A percentile compares a stretch with the other conserved stretches of the same genome.
Evolutionary conservation across 1,140 invertebrate species (phyloP).

Genomic region (Anastrepha obliqua): DNA sequence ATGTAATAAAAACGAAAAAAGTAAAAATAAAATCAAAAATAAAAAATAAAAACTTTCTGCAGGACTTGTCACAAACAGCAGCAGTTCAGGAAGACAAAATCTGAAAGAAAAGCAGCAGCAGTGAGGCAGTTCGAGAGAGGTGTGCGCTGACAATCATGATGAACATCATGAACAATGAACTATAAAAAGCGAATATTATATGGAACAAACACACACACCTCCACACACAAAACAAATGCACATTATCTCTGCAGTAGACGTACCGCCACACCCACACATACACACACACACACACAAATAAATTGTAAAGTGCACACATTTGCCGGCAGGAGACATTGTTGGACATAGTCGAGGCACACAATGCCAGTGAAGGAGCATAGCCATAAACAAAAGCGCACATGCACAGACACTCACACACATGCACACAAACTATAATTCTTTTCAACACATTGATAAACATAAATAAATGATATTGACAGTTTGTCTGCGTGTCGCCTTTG

Average conservation of each 20-base stretch:
- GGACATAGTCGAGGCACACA: background rate
- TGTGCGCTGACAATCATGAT: too few relatives aligned
- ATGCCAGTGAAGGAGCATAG: background rate
- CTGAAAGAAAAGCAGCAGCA: background rate
- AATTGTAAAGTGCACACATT: background rate
- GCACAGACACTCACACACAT: background rate
- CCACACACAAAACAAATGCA: background rate
- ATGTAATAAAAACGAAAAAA: too few relatives aligned
- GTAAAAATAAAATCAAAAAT: background rate
- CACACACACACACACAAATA: background rate
- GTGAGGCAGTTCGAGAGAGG: too few relatives aligned
- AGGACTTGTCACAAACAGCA: background rate
- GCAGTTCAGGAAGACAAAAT: background rate
- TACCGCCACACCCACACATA: background rate
- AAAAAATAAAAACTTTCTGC: background rate
- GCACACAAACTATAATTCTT: background rate
- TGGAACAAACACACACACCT: too few relatives aligned
- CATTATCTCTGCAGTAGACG: background rate
- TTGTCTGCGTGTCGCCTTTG: conserved; percentile 32
- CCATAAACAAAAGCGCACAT: conserved; percentile 1
- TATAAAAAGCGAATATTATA: too few relatives aligned
- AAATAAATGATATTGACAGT: conserved; percentile 32
- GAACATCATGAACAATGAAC: too few relatives aligned
- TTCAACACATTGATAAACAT: background rate
- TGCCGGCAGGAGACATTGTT: conserved; percentile 3